A percentile compares a stretch with the other conserved stretches of the same genome.
Evolutionary conservation across 2,797 vertebrate genomes (phyloP).

Genomic region (Oreochromis mossambicus): DNA sequence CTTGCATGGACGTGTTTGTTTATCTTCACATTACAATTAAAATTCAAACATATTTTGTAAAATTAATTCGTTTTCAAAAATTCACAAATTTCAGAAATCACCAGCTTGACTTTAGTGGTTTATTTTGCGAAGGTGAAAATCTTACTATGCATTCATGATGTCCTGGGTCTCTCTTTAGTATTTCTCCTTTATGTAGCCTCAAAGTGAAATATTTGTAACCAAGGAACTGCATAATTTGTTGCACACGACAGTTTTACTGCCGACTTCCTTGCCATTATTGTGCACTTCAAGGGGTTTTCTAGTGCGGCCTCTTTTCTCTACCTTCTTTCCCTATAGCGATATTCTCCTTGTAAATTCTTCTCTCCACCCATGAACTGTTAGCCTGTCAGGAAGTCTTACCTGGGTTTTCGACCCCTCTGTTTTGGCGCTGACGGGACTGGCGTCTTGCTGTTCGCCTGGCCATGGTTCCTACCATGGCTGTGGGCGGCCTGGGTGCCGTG

Average conservation of each 20-base stretch:
- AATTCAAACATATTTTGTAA: neutral
- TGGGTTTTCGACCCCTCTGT: conserved; percentile 79
- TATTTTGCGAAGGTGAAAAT: neutral
- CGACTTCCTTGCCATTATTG: neutral
- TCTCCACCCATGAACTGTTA: neutral
- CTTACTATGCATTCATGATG: neutral
- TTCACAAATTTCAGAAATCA: neutral
- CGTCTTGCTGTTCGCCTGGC: conserved; percentile 52
- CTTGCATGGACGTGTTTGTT: neutral
- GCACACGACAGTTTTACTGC: conserved; percentile 7
- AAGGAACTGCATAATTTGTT: neutral
- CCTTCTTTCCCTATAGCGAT: neutral
- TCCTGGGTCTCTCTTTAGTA: neutral
- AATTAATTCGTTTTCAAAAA: neutral
- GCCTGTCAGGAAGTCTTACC: conserved; percentile 53
- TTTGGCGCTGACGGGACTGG: conserved; percentile 54
- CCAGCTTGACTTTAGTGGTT: neutral
- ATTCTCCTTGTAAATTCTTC: neutral
- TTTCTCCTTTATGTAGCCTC: neutral
- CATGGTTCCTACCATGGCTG: conserved; percentile 35
- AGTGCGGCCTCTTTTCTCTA: neutral
- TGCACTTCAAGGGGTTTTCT: neutral
- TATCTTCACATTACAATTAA: neutral
- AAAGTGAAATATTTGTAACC: neutral
- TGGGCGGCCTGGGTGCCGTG: neutral